phyloP scores from a whole-genome alignment of 2,888 invertebrate genomes.

The Meghimatium bilineatum region DNA sequence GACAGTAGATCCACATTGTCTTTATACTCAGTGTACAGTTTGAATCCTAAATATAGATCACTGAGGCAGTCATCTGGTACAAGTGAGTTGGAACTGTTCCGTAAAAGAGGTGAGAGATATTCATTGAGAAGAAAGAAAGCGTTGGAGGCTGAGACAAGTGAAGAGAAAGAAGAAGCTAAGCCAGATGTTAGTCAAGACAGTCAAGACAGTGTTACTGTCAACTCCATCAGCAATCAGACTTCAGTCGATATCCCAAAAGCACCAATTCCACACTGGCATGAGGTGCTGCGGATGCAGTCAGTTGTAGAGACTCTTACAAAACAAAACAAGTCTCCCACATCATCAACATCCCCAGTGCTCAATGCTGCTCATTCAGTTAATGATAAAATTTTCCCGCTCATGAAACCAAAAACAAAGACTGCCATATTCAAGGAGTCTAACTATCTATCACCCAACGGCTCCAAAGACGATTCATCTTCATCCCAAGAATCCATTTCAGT shows the following conservation, averaged over 20 bases:
- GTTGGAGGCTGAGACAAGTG: not conserved
- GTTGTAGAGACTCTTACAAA: conserved; percentile 6
- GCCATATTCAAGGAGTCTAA: not conserved
- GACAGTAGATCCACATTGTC: conserved; percentile 29
- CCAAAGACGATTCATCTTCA: conserved; percentile 25
- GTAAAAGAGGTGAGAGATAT: conserved; percentile 38
- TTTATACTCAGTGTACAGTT: conserved; percentile 24
- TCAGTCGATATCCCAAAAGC: not conserved
- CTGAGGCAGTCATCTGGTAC: conserved; percentile 6
- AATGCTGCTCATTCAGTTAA: not conserved
- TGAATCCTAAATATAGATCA: conserved; percentile 34
- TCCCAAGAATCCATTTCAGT: conserved; percentile 39
- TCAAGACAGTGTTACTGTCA: not conserved
- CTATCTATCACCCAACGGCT: conserved; percentile 21
- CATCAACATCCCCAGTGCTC: not conserved
- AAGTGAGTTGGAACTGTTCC: conserved; percentile 40
- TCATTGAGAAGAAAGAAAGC: conserved; percentile 28
- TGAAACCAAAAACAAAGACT: conserved; percentile 20
- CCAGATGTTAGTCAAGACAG: not conserved
- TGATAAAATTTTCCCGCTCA: conserved; percentile 17
- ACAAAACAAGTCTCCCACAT: not conserved
- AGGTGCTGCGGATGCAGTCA: conserved; percentile 21
- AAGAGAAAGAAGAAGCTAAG: not conserved
- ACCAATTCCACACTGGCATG: conserved; percentile 44
- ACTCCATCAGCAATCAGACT: not conserved